A percentile compares a stretch with the other conserved stretches of the same genome.
Conservation (phyloP, 2,113 vertebrate genomes). For the Lepisosteus osseus region DNA sequence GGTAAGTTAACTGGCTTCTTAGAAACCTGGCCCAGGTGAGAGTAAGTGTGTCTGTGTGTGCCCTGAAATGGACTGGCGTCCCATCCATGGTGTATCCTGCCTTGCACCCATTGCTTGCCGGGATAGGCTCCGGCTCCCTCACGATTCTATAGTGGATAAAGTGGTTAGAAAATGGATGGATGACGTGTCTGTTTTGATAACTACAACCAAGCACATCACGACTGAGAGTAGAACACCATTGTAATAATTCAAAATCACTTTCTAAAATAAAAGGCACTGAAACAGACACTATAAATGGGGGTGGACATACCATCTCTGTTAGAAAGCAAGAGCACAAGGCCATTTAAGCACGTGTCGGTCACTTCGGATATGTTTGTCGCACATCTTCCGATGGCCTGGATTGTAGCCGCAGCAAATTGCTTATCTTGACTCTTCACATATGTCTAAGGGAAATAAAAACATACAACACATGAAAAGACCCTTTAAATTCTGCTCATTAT, state of each 20-base stretch:
- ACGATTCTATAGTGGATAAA: no score
- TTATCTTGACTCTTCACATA: constrained; percentile 98
- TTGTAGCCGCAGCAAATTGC: constrained; percentile 89
- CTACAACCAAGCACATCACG: background rate
- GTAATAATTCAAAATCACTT: background rate
- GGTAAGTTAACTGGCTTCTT: no score
- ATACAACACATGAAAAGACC: background rate
- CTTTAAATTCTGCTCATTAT: no score
- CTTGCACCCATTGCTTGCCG: no score
- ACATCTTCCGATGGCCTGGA: constrained; percentile 93
- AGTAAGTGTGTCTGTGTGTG: no score
- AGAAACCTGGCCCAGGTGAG: no score
- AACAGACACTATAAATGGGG: background rate
- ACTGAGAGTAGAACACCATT: background rate
- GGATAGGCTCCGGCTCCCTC: no score
- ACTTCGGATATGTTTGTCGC: constrained; percentile 91
- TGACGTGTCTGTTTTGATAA: no score
- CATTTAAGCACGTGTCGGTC: constrained; percentile 88
- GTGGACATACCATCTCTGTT: constrained; percentile 86
- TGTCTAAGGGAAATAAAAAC: constrained; percentile 64
- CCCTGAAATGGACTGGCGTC: no score
- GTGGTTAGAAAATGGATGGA: no score
- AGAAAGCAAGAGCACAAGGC: constrained; percentile 88
- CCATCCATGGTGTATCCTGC: no score
- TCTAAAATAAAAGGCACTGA: background rate